Conservation (phyloP, 1,140 invertebrate genomes). For the Aphelenchoides fujianensis region DNA sequence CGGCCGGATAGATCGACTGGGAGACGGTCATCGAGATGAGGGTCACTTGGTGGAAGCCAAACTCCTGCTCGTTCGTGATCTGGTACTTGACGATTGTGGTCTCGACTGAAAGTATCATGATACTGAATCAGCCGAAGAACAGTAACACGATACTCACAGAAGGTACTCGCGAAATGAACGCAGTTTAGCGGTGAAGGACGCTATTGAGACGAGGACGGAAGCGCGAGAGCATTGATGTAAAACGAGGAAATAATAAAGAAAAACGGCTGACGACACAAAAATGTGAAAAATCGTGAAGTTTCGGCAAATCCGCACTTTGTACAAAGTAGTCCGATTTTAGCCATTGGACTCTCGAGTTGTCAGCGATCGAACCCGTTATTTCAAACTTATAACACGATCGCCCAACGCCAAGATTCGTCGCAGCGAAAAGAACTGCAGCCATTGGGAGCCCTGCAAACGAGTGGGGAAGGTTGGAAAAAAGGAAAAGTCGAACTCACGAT, state of each 20-base stretch:
- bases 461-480: too few species aligned
- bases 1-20: constrained; percentile 61
- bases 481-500: constrained; percentile 26
- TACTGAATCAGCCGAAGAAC: too few species aligned
- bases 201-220: too few species aligned
- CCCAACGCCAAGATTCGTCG: constrained; percentile 56
- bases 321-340: too few species aligned
- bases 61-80: constrained; percentile 49
- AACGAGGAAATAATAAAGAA: too few species aligned
- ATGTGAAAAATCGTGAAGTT: too few species aligned
- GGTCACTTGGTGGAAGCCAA: constrained; percentile 49
- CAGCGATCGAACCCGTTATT: constrained; percentile 45
- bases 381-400: constrained; percentile 55
- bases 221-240: too few species aligned
- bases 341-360: too few species aligned
- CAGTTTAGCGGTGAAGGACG: constrained; percentile 50
- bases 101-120: too few species aligned
- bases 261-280: too few species aligned
- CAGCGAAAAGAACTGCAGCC: constrained; percentile 57
- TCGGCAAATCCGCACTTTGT: too few species aligned
- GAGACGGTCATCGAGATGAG: constrained; percentile 60
- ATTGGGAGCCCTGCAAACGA: constrained; percentile 48
- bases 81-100: constrained; percentile 60
- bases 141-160: too few species aligned
- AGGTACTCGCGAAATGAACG: constrained; percentile 59